A percentile compares a stretch with the other conserved stretches of the same genome.
Evolutionary conservation across 2,888 invertebrate species (phyloP).

Genomic region (Aleiodes testaceus): DNA sequence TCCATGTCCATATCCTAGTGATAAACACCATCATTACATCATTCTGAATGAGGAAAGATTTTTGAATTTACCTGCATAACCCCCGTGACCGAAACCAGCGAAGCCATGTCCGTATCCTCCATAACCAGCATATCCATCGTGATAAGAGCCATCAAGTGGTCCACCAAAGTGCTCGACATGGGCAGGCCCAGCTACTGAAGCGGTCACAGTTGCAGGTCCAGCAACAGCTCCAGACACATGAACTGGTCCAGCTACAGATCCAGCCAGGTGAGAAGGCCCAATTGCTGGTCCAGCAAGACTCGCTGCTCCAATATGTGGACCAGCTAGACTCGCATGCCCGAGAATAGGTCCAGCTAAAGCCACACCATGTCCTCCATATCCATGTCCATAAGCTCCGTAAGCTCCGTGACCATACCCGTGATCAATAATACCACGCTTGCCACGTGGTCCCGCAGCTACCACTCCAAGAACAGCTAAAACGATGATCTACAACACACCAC

Average conservation of each 20-base stretch:
- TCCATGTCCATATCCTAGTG: conserved; percentile 54
- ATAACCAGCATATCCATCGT: conserved; percentile 34
- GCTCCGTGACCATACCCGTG: conserved; percentile 40
- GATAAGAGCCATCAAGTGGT: conserved; percentile 52
- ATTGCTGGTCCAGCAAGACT: conserved; percentile 65
- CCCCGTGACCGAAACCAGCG: conserved; percentile 41
- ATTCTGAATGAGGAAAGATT: neutral
- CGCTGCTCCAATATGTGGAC: conserved; percentile 64
- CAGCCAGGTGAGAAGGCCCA: conserved; percentile 66
- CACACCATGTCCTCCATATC: conserved; percentile 60
- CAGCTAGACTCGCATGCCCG: conserved; percentile 62
- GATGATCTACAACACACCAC: conserved; percentile 59
- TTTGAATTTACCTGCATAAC: conserved; percentile 38
- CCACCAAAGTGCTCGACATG: conserved; percentile 65
- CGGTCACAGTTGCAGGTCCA: conserved; percentile 65
- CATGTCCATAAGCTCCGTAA: conserved; percentile 49
- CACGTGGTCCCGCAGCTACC: conserved; percentile 55
- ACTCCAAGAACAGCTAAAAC: conserved; percentile 59
- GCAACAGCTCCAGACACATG: conserved; percentile 70
- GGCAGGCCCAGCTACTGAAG: conserved; percentile 67
- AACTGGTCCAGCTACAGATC: conserved; percentile 65
- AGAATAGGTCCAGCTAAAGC: conserved; percentile 66
- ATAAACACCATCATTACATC: conserved; percentile 2
- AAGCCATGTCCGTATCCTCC: conserved; percentile 42
- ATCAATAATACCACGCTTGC: conserved; percentile 59